A percentile compares a stretch with the other conserved stretches of the same genome.
These are phyloP conservation scores for Pomatorhinus ruficollis DNA, from an alignment of 2,113 vertebrate genomes.

Conservation along the genomic window DNA sequence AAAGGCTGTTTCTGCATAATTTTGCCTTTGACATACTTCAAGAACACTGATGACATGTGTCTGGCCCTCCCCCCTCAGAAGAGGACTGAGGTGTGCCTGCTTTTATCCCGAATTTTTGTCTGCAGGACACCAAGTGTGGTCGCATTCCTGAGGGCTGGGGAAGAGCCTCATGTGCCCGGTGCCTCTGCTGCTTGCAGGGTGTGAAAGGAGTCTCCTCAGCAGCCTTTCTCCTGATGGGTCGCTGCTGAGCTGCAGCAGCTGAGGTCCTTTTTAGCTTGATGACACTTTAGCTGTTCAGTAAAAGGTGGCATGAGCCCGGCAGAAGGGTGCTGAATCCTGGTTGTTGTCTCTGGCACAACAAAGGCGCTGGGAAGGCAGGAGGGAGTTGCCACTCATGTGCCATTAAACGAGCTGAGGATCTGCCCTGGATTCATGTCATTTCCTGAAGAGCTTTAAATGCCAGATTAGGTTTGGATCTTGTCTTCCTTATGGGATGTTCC, in stretches of 20 bases:
- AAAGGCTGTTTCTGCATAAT: not conserved
- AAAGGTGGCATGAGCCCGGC: not conserved
- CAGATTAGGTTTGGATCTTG: not conserved
- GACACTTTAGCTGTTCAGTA: not conserved
- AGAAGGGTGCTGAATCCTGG: not conserved
- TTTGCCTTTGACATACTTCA: not conserved
- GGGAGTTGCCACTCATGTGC: not conserved
- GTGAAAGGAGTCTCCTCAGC: not conserved
- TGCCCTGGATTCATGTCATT: not conserved
- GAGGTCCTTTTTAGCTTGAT: not conserved
- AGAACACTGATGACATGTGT: not conserved
- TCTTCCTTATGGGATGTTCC: not conserved
- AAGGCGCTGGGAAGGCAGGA: not conserved
- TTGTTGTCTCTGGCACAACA: not conserved
- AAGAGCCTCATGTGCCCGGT: accelerated
- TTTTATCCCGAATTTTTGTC: not conserved
- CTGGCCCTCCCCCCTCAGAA: not conserved
- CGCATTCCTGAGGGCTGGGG: not conserved
- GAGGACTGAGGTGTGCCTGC: not conserved
- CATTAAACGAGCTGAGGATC: not conserved
- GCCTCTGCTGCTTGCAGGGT: not conserved
- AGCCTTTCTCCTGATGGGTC: not conserved
- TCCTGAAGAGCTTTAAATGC: not conserved
- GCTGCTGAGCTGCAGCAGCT: not conserved
- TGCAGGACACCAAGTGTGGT: not conserved